These are phyloP conservation scores for Sardinella longiceps DNA, from an alignment of 2,797 vertebrate species.

Conservation along the genomic window DNA sequence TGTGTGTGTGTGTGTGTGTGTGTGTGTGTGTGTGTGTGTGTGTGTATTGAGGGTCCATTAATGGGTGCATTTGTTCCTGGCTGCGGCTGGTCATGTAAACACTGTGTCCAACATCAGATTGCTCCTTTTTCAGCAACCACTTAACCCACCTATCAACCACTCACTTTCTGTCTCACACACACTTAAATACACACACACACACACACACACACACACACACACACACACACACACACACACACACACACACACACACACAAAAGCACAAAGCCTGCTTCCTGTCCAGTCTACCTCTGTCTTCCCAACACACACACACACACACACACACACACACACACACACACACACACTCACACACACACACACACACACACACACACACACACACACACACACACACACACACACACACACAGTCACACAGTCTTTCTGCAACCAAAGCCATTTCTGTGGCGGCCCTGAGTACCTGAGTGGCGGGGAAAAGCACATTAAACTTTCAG, in stretches of 20 bases:
- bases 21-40: slow-evolving; percentile 17
- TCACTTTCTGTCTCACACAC: not conserved
- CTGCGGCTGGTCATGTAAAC: slow-evolving; percentile 68
- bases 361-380: slow-evolving; percentile 33
- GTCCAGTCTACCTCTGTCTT: slow-evolving; percentile 1
- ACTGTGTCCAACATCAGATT: slow-evolving; percentile 63
- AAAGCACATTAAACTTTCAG: slow-evolving; percentile 78
- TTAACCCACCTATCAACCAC: slow-evolving; percentile 61
- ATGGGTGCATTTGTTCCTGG: slow-evolving; percentile 71
- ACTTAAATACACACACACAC: slow-evolving; percentile 45
- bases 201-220: slow-evolving; percentile 42
- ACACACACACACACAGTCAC: slow-evolving; percentile 39
- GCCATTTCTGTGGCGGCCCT: slow-evolving; percentile 74
- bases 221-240: slow-evolving; percentile 39
- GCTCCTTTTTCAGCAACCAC: slow-evolving; percentile 61
- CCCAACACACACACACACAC: slow-evolving; percentile 42
- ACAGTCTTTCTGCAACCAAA: slow-evolving; percentile 70
- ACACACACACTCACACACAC: slow-evolving; percentile 32
- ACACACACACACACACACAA: slow-evolving; percentile 45
- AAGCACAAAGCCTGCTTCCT: not conserved
- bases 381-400: slow-evolving; percentile 40
- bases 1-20: not conserved
- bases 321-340: slow-evolving; percentile 44
- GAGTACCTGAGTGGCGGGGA: slow-evolving; percentile 67
- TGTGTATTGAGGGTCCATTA: slow-evolving; percentile 52